Evolutionary conservation across 2,797 vertebrate species (phyloP).

Genomic region (Protonibea diacanthus): DNA sequence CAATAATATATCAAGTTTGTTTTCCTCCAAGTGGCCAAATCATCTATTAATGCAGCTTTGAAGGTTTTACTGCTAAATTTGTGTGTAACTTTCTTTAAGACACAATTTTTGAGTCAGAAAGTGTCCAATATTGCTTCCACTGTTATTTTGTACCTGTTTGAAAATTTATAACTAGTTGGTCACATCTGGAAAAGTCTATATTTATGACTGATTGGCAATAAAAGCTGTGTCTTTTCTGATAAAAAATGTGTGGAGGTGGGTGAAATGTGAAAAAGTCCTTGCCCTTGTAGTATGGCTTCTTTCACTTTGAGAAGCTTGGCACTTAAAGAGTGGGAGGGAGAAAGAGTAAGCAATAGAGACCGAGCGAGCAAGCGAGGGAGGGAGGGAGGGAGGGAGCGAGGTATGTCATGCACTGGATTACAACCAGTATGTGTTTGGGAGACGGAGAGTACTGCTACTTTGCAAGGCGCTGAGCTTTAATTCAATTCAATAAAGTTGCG

Average conservation of each 20-base stretch:
- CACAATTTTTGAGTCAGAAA: background rate
- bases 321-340: conserved; percentile 71
- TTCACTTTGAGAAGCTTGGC: conserved; percentile 69
- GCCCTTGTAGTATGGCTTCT: conserved; percentile 60
- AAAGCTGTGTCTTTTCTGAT: conserved; percentile 18
- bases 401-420: conserved; percentile 78
- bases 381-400: conserved; percentile 52
- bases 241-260: conserved; percentile 29
- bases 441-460: conserved; percentile 64
- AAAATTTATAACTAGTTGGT: conserved; percentile 5
- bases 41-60: background rate
- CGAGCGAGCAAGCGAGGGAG: conserved; percentile 33
- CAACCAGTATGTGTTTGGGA: conserved; percentile 77
- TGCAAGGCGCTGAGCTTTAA: conserved; percentile 48
- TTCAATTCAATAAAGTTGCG: conserved; percentile 29
- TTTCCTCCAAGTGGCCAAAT: background rate
- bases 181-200: conserved; percentile 15
- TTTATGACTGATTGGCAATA: background rate
- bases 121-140: too few species aligned
- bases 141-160: background rate
- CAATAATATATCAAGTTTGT: background rate
- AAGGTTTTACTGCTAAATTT: background rate
- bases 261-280: conserved; percentile 32
- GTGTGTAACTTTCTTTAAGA: background rate
- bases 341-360: conserved; percentile 63